Evolutionary conservation across 2,113 vertebrate genomes (phyloP), one percentile per base, ranked within the genome.

Genomic region (Octodon degus): DNA sequence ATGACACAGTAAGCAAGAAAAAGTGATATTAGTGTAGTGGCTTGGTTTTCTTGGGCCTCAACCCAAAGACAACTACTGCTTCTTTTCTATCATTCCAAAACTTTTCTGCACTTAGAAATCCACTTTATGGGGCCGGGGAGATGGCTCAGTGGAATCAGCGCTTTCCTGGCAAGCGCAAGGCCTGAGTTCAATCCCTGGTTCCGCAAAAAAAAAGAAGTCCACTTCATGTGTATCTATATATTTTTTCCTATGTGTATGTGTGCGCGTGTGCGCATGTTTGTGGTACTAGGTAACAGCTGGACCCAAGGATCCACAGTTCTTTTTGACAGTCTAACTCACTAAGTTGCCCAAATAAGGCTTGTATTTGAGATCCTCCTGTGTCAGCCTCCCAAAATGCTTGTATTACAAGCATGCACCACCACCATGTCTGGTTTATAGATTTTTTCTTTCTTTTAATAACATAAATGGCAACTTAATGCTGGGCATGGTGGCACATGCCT

Each of bases 71-170:
- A 86, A 86, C n/a, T 62, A 94, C 13, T 86, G 30, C 55, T 93
- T 83, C 58, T 95, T 92, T 96, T 68, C 40, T 70, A 89, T 86
- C 37, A 94, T 63, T 93, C 37, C 12, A 81, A 34, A 94, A 6
- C 65, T 22, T 84, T 50, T 67, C 83, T 72, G 22, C 11, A 86
- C 83, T 95, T 82, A 96, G 65, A 94, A 92, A 95, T n/a, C 43
- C 1, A 22, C 67, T 87, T 95, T 62, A 50, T 65, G 4, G 43
- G 43, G 43, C 43, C 5, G 43, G 43, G 43, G 43, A 43, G 43
- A 43, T 43, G 43, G 43, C 43, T 43, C 43, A 43, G 43, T 43
- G 43, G 43, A 43, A 43, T 43, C 43, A 43, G 43, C 43, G 5
- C 43, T 43, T 43, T 6, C 43, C 43, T 43, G 43, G 43, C 43